Conservation (phyloP, 2,888 invertebrate species). For the Gastracanthus pulcherrimus region DNA sequence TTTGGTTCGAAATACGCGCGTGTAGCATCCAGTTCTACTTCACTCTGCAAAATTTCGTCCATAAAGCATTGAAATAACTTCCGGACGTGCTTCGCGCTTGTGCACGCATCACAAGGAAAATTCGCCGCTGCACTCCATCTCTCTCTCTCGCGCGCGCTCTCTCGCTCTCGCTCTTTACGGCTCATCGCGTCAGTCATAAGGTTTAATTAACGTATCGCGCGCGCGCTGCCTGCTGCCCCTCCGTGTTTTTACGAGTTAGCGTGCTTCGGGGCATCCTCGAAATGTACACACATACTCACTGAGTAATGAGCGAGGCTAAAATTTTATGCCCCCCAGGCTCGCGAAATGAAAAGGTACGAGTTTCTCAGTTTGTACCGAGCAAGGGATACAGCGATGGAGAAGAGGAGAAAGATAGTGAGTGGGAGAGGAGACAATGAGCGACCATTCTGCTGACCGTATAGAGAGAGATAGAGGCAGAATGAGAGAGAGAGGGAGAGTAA, state of each 20-base stretch:
- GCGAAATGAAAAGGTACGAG: slow-evolving; percentile 5
- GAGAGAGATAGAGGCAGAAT: not conserved
- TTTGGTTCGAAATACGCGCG: too few species aligned
- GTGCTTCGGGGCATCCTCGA: not conserved
- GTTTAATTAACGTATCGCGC: slow-evolving; percentile 20
- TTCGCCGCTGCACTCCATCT: too few species aligned
- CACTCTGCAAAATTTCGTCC: too few species aligned
- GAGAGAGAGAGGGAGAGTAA: not conserved
- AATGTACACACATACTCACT: not conserved
- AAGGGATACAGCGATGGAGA: not conserved
- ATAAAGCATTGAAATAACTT: too few species aligned
- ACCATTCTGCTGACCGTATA: too few species aligned
- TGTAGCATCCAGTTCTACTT: too few species aligned
- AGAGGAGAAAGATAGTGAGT: not conserved
- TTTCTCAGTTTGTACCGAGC: not conserved
- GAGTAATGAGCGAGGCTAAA: not conserved
- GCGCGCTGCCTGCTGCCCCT: not conserved
- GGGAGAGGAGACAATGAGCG: not conserved
- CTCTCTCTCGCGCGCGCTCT: not conserved
- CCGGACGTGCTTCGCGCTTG: too few species aligned
- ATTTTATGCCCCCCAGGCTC: not conserved
- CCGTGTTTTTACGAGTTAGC: slow-evolving; percentile 6
- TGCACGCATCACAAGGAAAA: not conserved
- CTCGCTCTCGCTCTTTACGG: not conserved
- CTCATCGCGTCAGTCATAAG: not conserved